Percentiles rank a stretch among this genome's conserved stretches.
Evolutionary conservation across 2,113 vertebrate genomes (phyloP).

Genomic region (Archilochus colubris): DNA sequence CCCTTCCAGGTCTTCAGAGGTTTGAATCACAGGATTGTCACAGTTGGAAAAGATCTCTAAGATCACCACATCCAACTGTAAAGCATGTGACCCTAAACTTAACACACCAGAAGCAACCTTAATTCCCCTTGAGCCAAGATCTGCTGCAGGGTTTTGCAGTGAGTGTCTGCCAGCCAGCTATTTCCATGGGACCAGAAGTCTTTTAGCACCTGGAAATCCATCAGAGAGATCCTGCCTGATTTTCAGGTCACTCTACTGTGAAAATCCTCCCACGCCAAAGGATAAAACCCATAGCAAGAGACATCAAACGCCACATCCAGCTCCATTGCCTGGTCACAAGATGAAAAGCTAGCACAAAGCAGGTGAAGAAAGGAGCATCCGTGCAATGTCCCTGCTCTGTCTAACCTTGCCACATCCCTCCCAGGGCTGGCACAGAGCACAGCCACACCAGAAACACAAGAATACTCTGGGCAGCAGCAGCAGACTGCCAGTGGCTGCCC

Average conservation of each 20-base stretch:
- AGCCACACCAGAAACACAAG: neutral
- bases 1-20: neutral
- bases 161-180: neutral
- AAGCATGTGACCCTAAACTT: neutral
- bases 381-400: neutral
- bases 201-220: neutral
- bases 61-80: too few species aligned
- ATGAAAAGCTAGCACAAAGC: neutral
- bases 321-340: neutral
- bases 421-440: accelerated
- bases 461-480: neutral
- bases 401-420: neutral
- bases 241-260: neutral
- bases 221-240: neutral
- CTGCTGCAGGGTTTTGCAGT: neutral
- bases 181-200: neutral
- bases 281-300: neutral
- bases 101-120: neutral
- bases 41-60: too few species aligned
- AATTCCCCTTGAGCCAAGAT: neutral
- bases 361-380: neutral
- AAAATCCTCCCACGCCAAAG: neutral
- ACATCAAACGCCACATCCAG: neutral
- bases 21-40: neutral
- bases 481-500: neutral